These are phyloP conservation scores for Cichladusa arquata DNA, from an alignment of 2,113 vertebrate genomes.

Conservation along the genomic window DNA sequence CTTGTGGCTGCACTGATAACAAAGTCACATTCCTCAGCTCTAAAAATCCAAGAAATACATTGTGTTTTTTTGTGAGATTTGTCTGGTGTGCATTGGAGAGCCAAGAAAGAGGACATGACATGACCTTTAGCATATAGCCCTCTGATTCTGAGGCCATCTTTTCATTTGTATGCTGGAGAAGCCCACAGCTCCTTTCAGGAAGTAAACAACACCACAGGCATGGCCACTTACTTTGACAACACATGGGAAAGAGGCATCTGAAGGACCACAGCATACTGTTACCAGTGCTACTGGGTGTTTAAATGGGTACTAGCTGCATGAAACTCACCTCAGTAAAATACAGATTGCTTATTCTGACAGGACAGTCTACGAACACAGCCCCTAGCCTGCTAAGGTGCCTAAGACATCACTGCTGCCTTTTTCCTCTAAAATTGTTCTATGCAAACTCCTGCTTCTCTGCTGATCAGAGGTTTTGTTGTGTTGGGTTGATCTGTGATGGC, in stretches of 20 bases:
- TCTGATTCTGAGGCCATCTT: conserved; percentile 25
- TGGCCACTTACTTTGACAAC: neutral
- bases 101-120: neutral
- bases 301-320: neutral
- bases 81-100: conserved; percentile 12
- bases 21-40: conserved; percentile 38
- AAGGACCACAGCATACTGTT: neutral
- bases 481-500: neutral
- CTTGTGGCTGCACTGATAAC: conserved; percentile 41
- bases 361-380: neutral
- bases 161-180: neutral
- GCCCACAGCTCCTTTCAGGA: neutral
- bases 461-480: neutral
- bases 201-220: accelerated
- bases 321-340: neutral
- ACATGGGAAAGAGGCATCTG: neutral
- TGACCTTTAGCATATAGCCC: neutral
- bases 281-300: neutral
- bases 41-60: conserved; percentile 2
- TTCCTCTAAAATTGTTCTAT: neutral
- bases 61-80: conserved; percentile 29
- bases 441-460: neutral
- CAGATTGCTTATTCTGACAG: neutral
- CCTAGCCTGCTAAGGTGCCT: neutral
- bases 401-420: neutral